Conservation (phyloP, 2,888 invertebrate genomes). For the Corbicula japonica region DNA sequence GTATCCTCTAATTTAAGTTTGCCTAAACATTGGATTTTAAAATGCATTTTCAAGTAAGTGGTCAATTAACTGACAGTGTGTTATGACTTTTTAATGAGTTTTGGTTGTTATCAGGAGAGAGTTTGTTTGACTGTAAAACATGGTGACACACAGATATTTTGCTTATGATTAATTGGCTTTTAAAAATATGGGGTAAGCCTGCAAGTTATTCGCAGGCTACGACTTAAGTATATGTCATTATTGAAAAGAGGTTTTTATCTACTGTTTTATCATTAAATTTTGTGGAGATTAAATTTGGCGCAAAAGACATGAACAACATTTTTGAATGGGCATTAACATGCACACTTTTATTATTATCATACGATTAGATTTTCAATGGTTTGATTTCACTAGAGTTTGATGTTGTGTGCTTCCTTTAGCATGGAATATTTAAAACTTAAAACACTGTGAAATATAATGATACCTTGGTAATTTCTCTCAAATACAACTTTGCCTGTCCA, state of each 20-base stretch:
- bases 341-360: background rate
- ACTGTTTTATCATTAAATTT: background rate
- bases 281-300: background rate
- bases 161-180: background rate
- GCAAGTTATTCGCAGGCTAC: background rate
- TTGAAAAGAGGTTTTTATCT: too few relatives aligned
- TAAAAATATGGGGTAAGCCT: background rate
- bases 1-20: background rate
- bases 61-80: conserved; percentile 25
- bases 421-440: background rate
- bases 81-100: conserved; percentile 43
- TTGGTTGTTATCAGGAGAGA: conserved; percentile 22
- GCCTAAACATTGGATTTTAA: background rate
- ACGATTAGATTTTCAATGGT: too few relatives aligned
- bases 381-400: too few relatives aligned
- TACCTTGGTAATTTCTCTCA: too few relatives aligned
- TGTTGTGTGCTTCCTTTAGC: background rate
- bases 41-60: conserved; percentile 12
- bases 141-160: conserved; percentile 25
- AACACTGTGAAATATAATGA: too few relatives aligned
- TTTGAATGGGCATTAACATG: background rate
- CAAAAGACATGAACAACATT: background rate
- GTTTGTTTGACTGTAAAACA: conserved; percentile 26
- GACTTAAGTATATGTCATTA: too few relatives aligned
- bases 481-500: too few relatives aligned